Conservation (phyloP, 2,113 vertebrate genomes). For the Cyanoramphus novaezelandiae region DNA sequence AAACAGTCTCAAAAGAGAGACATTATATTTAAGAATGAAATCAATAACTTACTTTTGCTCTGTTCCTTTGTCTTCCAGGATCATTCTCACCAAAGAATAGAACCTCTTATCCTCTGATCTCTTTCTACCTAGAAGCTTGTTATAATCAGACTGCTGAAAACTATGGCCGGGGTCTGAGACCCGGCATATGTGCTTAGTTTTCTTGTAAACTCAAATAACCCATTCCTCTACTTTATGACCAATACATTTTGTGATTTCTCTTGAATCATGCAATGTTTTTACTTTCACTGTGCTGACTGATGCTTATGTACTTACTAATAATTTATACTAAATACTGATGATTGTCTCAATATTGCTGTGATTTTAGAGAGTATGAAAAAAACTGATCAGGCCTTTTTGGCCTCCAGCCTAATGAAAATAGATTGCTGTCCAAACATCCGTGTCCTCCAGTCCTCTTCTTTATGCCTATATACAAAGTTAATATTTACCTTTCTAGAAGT, state of each 20-base stretch:
- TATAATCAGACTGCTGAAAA: background rate
- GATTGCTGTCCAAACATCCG: background rate
- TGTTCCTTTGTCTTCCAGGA: background rate
- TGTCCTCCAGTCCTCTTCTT: background rate
- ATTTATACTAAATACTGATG: background rate
- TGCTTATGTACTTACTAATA: background rate
- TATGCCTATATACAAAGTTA: background rate
- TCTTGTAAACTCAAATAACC: background rate
- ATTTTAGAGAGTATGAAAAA: background rate
- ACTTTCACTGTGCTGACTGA: background rate
- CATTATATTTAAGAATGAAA: background rate
- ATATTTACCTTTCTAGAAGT: background rate
- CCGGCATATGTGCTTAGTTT: background rate
- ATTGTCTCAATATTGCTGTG: background rate
- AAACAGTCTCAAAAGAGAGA: background rate
- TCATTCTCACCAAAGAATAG: background rate
- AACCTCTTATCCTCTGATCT: background rate
- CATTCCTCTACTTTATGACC: background rate
- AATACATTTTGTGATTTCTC: background rate
- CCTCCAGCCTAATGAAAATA: background rate
- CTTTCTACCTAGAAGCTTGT: background rate
- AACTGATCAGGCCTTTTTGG: background rate
- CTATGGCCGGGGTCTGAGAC: background rate
- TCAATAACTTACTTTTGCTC: background rate
- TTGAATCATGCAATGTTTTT: background rate